A percentile compares a stretch with the other conserved stretches of the same genome.
phyloP scores from a whole-genome alignment of 2,888 invertebrate species.

The Pachydiplax longipennis region DNA sequence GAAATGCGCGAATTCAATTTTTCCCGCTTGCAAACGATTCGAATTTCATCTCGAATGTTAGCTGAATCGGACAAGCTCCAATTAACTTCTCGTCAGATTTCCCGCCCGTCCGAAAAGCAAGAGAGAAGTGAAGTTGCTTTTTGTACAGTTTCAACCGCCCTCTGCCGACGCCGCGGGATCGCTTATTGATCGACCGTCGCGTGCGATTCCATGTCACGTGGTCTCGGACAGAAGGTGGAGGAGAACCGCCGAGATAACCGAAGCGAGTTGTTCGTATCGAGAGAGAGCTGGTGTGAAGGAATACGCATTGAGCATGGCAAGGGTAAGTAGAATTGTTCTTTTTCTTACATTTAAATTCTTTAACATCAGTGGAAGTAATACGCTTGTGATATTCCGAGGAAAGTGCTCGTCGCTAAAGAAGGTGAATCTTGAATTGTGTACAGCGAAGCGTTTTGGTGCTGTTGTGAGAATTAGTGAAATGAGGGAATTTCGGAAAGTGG shows the following conservation, averaged over 20 bases:
- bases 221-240: background rate
- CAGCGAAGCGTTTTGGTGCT: background rate
- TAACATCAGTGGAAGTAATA: too few relatives aligned
- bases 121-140: background rate
- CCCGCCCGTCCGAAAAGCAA: background rate
- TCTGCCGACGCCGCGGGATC: constrained; percentile 10
- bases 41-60: too few relatives aligned
- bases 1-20: too few relatives aligned
- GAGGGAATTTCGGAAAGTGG: too few relatives aligned
- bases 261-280: background rate
- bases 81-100: background rate
- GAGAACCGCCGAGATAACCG: background rate
- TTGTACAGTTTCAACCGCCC: background rate
- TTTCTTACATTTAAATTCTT: background rate
- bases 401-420: too few relatives aligned
- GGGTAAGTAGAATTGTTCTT: background rate
- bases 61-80: too few relatives aligned
- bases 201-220: background rate
- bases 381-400: too few relatives aligned
- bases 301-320: constrained; percentile 10
- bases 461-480: background rate
- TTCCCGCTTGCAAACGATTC: too few relatives aligned
- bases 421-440: too few relatives aligned
- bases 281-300: background rate
- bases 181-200: constrained; percentile 26